Base-by-base conservation (phyloP, 2,888 invertebrate genomes). In the Drosophila barbarae region DNA sequence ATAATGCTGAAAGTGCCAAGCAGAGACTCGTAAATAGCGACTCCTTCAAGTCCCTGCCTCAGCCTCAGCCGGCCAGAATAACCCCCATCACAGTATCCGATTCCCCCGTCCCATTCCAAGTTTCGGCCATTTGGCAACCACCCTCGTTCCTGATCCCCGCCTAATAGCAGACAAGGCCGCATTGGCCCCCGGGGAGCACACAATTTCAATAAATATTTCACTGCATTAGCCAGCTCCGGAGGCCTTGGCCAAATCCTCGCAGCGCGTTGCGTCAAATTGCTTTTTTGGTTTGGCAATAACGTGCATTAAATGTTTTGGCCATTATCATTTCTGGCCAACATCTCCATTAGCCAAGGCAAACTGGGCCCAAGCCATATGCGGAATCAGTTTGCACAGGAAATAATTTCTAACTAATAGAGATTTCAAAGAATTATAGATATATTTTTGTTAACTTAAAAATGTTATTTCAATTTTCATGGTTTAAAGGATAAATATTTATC, bases 161-260 rank as follows among this genome's bases (percentile, higher is more conserved):
- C 84, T 76, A 76, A 76, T 82, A 79, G 82, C 83, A 69, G 69
- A 74, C 73, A 58, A 41, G 50, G 71, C 76, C 79, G 60, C 85
- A 87, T 86, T 87, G 84, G 75, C 65, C 87, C 76, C 86, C 69
- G 23, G 87, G 80, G 87, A 86, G 38, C 74, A 74, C 72, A 80
- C 85, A 87, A 87, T 87, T 87, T 85, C 86, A 87, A 87, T 87
- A 87, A 87, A 87, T 87, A 87, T 86, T 84, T 87, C 85, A 86
- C 80, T 86, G 83, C 87, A 87, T 87, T 87, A 87, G 84, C 69
- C 74, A 63, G 30, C 35, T 47, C 7, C 36, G 7, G 30, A 32
- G 68, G 46, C 35, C 36, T 46, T 41, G 67, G 36, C 47, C 60
- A 60, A 68, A 54, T 60, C 69, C 69, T 35, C 30, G 38, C 42